Conservation (phyloP, 2,888 invertebrate genomes). For the Rotaria magnacalcarata region DNA sequence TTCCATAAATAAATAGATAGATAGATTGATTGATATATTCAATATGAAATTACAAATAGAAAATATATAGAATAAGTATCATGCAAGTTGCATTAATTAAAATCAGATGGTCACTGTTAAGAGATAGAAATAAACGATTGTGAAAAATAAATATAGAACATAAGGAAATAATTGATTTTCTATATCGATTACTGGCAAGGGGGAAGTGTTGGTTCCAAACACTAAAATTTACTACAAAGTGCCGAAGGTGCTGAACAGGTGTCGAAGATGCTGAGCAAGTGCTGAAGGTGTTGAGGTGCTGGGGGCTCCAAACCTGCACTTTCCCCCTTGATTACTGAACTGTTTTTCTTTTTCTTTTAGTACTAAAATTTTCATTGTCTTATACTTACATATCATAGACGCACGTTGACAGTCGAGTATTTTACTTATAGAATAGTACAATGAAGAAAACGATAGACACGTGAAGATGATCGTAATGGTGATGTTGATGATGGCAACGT, state of each 20-base stretch:
- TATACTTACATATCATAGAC: background rate
- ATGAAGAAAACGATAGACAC: constrained; percentile 18
- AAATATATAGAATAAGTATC: background rate
- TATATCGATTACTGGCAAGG: no score
- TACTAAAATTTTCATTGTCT: no score
- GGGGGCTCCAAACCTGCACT: no score
- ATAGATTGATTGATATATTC: background rate
- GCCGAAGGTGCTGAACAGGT: no score
- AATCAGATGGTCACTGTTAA: background rate
- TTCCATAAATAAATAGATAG: background rate
- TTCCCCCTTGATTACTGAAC: no score
- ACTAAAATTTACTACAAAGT: no score
- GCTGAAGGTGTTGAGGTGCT: no score
- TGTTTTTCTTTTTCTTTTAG: no score
- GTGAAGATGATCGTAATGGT: background rate
- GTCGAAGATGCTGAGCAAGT: no score
- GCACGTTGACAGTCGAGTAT: background rate
- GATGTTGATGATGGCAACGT: background rate
- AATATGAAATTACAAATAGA: constrained; percentile 15
- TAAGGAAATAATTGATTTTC: no score
- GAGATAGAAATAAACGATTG: background rate
- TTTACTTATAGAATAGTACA: background rate
- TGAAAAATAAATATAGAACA: background rate
- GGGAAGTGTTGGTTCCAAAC: no score
- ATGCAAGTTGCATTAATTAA: background rate